Evolutionary conservation across 2,797 vertebrate genomes (phyloP).

Genomic region (Triplophysa bombifrons): DNA sequence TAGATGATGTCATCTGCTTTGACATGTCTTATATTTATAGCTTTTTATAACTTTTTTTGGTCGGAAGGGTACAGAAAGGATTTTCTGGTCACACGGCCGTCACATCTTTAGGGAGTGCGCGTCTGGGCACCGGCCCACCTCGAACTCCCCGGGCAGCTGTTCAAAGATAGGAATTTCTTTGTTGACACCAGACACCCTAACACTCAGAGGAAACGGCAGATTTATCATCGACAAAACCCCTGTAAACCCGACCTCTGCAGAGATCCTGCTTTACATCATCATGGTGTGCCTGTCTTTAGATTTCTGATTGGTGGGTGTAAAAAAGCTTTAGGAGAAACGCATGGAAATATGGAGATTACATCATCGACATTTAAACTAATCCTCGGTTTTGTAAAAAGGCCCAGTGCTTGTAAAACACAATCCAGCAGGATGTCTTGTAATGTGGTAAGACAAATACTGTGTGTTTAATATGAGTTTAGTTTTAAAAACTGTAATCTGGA

Average conservation of each 20-base stretch:
- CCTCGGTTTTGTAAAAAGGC: not conserved
- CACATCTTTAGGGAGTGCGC: constrained; percentile 34
- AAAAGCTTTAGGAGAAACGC: constrained; percentile 12
- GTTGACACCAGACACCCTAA: constrained; percentile 39
- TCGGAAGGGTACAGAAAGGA: constrained; percentile 21
- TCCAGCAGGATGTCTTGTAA: not conserved
- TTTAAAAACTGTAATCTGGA: constrained; percentile 32
- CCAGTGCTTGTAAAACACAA: constrained; percentile 1
- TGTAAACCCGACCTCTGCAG: constrained; percentile 39
- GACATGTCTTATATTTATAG: constrained; percentile 34
- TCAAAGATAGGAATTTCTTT: constrained; percentile 45
- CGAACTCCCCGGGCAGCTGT: constrained; percentile 29
- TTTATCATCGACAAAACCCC: constrained; percentile 29
- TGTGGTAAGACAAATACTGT: not conserved
- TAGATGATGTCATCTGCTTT: constrained; percentile 18
- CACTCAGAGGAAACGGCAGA: constrained; percentile 22
- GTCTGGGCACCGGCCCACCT: constrained; percentile 34
- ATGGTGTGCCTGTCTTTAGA: not conserved
- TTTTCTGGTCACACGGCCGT: constrained; percentile 21
- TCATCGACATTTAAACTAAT: constrained; percentile 9
- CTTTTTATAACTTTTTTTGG: constrained; percentile 18
- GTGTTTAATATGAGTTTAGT: constrained; percentile 16
- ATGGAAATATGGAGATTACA: constrained; percentile 24
- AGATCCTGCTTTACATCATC: constrained; percentile 37
- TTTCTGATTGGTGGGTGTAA: constrained; percentile 18